A percentile compares a stretch with the other conserved stretches of the same genome.
Evolutionary conservation across 2,888 invertebrate genomes (phyloP).

Genomic region (Pocota personata): DNA sequence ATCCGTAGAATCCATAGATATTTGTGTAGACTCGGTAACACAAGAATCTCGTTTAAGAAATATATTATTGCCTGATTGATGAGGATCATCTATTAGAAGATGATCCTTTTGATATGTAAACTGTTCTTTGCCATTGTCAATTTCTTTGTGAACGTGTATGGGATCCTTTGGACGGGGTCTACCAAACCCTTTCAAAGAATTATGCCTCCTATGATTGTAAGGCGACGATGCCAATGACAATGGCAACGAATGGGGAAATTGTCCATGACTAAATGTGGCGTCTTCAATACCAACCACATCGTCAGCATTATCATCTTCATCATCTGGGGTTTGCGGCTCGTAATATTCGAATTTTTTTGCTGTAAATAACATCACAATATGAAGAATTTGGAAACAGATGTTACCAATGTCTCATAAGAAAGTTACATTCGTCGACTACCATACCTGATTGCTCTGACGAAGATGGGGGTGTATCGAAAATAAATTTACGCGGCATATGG

Average conservation of each 20-base stretch:
- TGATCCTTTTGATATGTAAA: conserved; percentile 67
- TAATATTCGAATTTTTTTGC: conserved; percentile 81
- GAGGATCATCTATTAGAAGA: conserved; percentile 47
- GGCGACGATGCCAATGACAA: conserved; percentile 75
- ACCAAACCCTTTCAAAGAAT: conserved; percentile 46
- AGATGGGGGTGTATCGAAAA: conserved; percentile 82
- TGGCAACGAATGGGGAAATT: conserved; percentile 76
- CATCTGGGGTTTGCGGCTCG: conserved; percentile 81
- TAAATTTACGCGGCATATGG: conserved; percentile 85
- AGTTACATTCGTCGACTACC: not conserved
- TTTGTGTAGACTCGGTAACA: conserved; percentile 81
- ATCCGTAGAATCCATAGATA: conserved; percentile 81
- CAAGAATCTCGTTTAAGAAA: conserved; percentile 81
- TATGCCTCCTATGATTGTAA: conserved; percentile 74
- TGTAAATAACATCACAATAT: conserved; percentile 15
- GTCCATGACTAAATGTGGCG: conserved; percentile 33
- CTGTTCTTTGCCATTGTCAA: conserved; percentile 34
- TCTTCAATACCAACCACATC: conserved; percentile 39
- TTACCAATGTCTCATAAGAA: not conserved
- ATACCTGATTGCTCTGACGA: conserved; percentile 60
- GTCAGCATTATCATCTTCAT: conserved; percentile 71
- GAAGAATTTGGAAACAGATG: not conserved
- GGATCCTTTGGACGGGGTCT: conserved; percentile 28
- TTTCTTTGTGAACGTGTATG: conserved; percentile 24
- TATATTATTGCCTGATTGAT: conserved; percentile 61